Evolutionary conservation across 2,113 vertebrate species (phyloP), one percentile per base, ranked within the genome.

Genomic region (Microcebus jonahi): DNA sequence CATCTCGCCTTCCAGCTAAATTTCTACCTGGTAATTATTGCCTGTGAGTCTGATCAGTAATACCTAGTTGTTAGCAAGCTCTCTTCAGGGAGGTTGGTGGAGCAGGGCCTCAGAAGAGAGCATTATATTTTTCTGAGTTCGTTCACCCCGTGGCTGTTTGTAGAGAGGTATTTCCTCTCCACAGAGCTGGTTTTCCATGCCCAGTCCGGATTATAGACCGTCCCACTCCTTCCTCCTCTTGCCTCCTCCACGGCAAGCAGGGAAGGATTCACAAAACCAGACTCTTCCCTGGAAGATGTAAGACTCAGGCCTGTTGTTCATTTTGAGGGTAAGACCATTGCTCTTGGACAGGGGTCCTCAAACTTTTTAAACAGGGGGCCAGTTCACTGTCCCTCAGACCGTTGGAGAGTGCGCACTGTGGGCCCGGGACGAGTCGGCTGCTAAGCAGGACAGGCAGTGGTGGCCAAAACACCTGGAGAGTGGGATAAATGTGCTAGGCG

Each of bases 1-100:
- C 91, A 82, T 76, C 95, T 97, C 88, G 85, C 68, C 89, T 96
- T 95, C 86, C 93, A 91, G 71, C 83, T 57, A 80, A 95, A 67
- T 63, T 93, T 92, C 55, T 96, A 42, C 68, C 77, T 80, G 10
- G 80, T 91, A 94, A 96, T 97, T 96, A 95, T 84, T 77, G 73
- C 55, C 85, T 96, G 92, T 34, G 88, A 93, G 84, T 94, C 93
- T 25, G 15, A 80, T 34, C n/a, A 0, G 71, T 95, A 93, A 97
- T 88, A 70, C 75, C n/a, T 42, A 63, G 88, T 93, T 93, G 89
- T 90, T 92, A 92, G 90, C 21, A 34, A 96, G 85, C 91, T 36
- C 97, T 89, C 63, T 8, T 91, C 71, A 77, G 85, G 89, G 63
- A 53, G 94, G 85, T 83, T n/a, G 92, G 88, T 71, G 55, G 95